phyloP scores from a whole-genome alignment of 2,113 vertebrate genomes.

The Ploceus nigricollis region DNA sequence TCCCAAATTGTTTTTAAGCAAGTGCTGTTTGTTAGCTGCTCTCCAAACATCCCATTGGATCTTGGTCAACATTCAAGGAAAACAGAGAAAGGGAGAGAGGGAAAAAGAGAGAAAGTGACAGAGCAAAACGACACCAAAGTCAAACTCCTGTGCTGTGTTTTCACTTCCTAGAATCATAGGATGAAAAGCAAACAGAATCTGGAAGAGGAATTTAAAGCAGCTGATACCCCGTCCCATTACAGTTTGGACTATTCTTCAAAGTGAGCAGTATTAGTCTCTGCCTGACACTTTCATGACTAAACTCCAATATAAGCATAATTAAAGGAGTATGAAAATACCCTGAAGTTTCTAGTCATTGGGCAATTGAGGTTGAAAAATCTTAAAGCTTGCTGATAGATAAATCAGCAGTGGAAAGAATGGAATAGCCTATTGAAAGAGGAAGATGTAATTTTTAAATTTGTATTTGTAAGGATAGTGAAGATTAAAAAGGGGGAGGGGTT shows the following conservation, averaged over 20 bases:
- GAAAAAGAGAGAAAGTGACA: background rate
- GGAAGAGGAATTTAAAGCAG: background rate
- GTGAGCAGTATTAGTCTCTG: background rate
- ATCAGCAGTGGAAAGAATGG: background rate
- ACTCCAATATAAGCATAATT: background rate
- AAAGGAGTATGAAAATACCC: background rate
- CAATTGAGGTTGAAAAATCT: background rate
- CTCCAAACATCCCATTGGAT: background rate
- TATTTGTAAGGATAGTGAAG: background rate
- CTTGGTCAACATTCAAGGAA: background rate
- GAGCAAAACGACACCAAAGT: background rate
- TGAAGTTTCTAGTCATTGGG: background rate
- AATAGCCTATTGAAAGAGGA: background rate
- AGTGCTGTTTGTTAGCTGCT: background rate
- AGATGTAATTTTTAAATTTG: background rate
- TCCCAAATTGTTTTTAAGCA: background rate
- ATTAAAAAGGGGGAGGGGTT: background rate
- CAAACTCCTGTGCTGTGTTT: background rate
- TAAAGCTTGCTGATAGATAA: background rate
- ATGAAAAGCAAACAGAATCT: background rate
- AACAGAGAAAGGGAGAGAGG: background rate
- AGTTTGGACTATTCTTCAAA: background rate
- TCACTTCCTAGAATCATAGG: background rate
- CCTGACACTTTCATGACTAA: conserved; percentile 5
- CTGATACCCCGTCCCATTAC: background rate